phyloP scores from a whole-genome alignment of 2,797 vertebrate species.

The Momotus momota region DNA sequence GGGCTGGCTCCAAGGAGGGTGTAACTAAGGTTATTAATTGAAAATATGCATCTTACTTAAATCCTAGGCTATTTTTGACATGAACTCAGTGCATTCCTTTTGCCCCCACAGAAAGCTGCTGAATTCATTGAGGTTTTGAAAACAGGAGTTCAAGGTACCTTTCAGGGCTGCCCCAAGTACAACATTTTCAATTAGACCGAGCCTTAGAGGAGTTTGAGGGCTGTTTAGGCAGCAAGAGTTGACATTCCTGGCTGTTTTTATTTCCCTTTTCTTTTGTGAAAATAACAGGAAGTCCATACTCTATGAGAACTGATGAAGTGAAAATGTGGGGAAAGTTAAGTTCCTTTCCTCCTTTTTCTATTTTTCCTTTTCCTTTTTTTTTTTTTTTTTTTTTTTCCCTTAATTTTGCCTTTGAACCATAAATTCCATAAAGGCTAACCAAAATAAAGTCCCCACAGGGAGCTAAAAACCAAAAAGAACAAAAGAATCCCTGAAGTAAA shows the following conservation, averaged over 20 bases:
- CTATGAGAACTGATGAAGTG: background rate
- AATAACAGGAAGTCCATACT: background rate
- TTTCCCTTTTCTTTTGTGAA: background rate
- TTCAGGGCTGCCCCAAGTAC: background rate
- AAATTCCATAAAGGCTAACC: background rate
- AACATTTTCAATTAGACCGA: background rate
- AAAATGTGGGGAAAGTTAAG: background rate
- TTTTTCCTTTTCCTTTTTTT: no score
- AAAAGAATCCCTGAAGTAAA: background rate
- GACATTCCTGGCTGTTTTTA: background rate
- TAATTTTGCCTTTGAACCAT: background rate
- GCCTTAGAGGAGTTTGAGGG: background rate
- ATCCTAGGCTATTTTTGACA: constrained; percentile 22
- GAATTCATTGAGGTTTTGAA: background rate
- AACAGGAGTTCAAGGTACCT: constrained; percentile 7
- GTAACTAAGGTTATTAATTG: constrained; percentile 18
- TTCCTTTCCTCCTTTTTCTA: background rate
- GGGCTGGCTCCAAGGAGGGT: background rate
- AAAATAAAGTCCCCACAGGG: background rate
- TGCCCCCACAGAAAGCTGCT: background rate
- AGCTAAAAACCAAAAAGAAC: background rate
- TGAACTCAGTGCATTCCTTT: background rate
- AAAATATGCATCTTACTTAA: constrained; percentile 20
- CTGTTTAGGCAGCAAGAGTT: background rate
- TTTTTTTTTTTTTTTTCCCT: no score